Evolutionary conservation across 2,888 invertebrate species (phyloP), one percentile per base, ranked within the genome.

Genomic region (Branchipolynoe longqiensis): DNA sequence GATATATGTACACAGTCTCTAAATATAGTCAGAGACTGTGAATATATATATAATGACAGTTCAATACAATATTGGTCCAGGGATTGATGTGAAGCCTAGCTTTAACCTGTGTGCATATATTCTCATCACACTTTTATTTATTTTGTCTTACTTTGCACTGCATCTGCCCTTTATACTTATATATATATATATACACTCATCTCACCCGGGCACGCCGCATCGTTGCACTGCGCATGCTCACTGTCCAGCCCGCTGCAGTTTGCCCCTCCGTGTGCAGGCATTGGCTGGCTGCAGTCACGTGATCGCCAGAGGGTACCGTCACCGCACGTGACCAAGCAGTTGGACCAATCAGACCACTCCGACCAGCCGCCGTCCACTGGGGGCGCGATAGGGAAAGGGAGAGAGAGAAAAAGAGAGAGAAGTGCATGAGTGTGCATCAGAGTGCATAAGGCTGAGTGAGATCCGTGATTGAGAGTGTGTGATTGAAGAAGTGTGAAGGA

Each of bases 231-330:
- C 8, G n/a, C 36, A 12, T 69, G 36, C 14, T 69, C 69, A 18
- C 18, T 12, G 1, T 69, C 36, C 1, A 38, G 69, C 18, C 69
- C 69, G 3, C 1, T 38, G n/a, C 69, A 69, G 69, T 69, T 38
- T 22, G 33, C 69, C 14, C 69, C 69, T 22, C 69, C 69, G 22
- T 69, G 38, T 18, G 69, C 69, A 14, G 69, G 69, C 36, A 69
- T 69, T 69, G 69, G 69, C 8, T 33, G 69, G 38, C 38, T 69
- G 36, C 69, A 69, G 69, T 69, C 69, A 69, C 69, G 69, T 69
- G 69, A 69, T 38, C 69, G 33, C 1, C 36, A 22, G 36, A 69
- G 33, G 4, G 22, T 18, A 38, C 69, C 69, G 8, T 69, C 69
- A 3, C 69, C 38, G 25, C 69, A 69, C 36, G 69, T 36, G 36